phyloP scores from a whole-genome alignment of 2,888 invertebrate species.

The Endotricha flammealis region DNA sequence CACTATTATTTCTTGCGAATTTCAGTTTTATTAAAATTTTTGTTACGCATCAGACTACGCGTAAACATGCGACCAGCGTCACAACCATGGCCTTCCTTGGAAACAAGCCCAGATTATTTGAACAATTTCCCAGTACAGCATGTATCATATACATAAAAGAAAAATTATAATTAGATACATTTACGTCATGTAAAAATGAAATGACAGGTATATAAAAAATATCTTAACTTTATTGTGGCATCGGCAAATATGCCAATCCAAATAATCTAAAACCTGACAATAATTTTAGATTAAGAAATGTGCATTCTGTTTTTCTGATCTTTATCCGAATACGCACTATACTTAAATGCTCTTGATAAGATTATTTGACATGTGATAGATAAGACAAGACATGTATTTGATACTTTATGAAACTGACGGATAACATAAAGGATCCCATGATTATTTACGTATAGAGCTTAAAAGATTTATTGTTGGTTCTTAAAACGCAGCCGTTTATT shows the following conservation, averaged over 20 bases:
- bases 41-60: constrained; percentile 10
- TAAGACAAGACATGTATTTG: too few relatives aligned
- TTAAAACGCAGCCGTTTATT: constrained; percentile 33
- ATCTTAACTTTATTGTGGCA: background rate
- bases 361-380: too few relatives aligned
- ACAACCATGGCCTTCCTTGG: constrained; percentile 40
- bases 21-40: background rate
- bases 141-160: constrained; percentile 1
- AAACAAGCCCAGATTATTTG: constrained; percentile 50
- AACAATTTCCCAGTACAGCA: constrained; percentile 23
- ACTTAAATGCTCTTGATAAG: too few relatives aligned
- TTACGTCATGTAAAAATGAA: constrained; percentile 6
- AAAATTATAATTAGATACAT: constrained; percentile 9
- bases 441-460: too few relatives aligned
- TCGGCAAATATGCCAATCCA: constrained; percentile 5
- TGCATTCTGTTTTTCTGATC: too few relatives aligned
- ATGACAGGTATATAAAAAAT: constrained; percentile 6
- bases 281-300: too few relatives aligned
- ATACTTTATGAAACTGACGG: too few relatives aligned
- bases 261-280: background rate
- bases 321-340: too few relatives aligned
- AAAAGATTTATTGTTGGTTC: too few relatives aligned
- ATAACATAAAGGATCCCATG: too few relatives aligned
- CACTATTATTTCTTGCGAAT: background rate
- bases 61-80: constrained; percentile 34